phyloP scores from a whole-genome alignment of 1,140 invertebrate species.

The Hycleus phaleratus region DNA sequence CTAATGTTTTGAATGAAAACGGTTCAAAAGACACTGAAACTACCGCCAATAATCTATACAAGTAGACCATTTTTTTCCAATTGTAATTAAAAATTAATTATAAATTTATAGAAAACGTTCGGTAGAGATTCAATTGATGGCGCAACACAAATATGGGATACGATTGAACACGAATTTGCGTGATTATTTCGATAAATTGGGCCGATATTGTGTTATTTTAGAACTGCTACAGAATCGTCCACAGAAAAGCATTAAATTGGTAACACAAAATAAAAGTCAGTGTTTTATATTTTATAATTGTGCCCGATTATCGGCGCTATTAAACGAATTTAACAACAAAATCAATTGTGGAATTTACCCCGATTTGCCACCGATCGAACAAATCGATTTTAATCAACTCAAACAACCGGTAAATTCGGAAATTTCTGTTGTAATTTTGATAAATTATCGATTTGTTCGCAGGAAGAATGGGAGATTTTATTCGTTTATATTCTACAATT shows the following conservation, averaged over 20 bases:
- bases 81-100: background rate
- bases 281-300: slow-evolving; percentile 66
- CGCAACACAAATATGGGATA: slow-evolving; percentile 53
- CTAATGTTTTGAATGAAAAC: slow-evolving; percentile 28
- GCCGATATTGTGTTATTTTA: slow-evolving; percentile 52
- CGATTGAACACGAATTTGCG: slow-evolving; percentile 14
- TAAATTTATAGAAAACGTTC: slow-evolving; percentile 44
- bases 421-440: background rate
- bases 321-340: slow-evolving; percentile 50
- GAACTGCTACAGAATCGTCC: slow-evolving; percentile 57
- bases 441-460: slow-evolving; percentile 31
- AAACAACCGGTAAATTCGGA: slow-evolving; percentile 49
- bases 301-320: slow-evolving; percentile 54
- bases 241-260: slow-evolving; percentile 26
- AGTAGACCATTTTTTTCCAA: slow-evolving; percentile 14
- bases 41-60: slow-evolving; percentile 20
- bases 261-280: slow-evolving; percentile 42
- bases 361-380: slow-evolving; percentile 44
- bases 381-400: slow-evolving; percentile 52
- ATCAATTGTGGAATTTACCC: slow-evolving; percentile 47
- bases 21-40: slow-evolving; percentile 23
- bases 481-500: slow-evolving; percentile 56
- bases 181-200: slow-evolving; percentile 43
- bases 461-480: slow-evolving; percentile 65
- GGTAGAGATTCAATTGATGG: slow-evolving; percentile 50